phyloP scores from a whole-genome alignment of 2,888 invertebrate species.

The Diploptera punctata region DNA sequence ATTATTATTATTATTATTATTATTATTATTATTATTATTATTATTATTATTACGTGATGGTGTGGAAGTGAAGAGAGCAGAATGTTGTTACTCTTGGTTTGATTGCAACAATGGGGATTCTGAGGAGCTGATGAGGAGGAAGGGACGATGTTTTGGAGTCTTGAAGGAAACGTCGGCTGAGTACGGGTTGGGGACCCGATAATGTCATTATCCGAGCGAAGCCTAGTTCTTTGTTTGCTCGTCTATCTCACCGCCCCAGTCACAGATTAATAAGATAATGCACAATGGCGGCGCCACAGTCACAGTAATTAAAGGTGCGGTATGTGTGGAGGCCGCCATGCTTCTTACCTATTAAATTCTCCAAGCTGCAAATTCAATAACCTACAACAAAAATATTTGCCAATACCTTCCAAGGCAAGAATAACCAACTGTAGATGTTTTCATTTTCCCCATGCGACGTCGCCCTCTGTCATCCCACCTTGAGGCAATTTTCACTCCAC shows the following conservation, averaged over 20 bases:
- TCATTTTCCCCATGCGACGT: constrained; percentile 31
- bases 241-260: constrained; percentile 30
- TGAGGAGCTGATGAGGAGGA: background rate
- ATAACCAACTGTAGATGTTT: constrained; percentile 32
- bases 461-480: constrained; percentile 12
- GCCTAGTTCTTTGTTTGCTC: constrained; percentile 39
- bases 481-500: too few relatives aligned
- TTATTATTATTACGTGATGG: too few relatives aligned
- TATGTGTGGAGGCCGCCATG: background rate
- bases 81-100: too few relatives aligned
- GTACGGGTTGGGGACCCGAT: constrained; percentile 27
- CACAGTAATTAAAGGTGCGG: constrained; percentile 45
- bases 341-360: constrained; percentile 34
- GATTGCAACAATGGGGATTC: background rate
- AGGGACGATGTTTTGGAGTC: background rate
- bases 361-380: constrained; percentile 39
- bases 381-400: constrained; percentile 39
- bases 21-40: too few relatives aligned
- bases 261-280: constrained; percentile 33
- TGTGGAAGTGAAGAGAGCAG: too few relatives aligned
- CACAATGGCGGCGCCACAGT: constrained; percentile 40
- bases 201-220: constrained; percentile 39
- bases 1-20: too few relatives aligned
- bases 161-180: background rate
- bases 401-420: constrained; percentile 28